Evolutionary conservation across 2,113 vertebrate species (phyloP).

Genomic region (Chitala chitala): DNA sequence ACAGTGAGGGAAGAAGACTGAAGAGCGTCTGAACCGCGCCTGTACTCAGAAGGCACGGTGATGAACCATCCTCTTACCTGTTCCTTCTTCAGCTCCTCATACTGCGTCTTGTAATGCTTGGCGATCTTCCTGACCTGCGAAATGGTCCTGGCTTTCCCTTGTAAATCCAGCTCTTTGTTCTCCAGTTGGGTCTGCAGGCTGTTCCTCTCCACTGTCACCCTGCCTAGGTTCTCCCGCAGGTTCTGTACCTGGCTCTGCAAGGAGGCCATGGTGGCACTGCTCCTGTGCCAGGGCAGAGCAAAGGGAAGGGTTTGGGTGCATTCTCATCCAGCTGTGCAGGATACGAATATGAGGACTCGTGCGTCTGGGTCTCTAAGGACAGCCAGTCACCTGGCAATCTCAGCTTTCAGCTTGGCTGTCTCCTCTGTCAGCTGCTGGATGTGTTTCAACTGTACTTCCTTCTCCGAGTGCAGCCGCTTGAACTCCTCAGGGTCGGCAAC

Average conservation of each 20-base stretch:
- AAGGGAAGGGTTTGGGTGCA: neutral
- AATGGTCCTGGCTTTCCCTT: constrained; percentile 84
- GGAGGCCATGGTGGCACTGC: constrained; percentile 69
- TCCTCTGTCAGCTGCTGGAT: constrained; percentile 91
- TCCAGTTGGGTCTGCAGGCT: constrained; percentile 75
- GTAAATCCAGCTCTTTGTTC: constrained; percentile 74
- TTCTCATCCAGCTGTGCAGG: neutral
- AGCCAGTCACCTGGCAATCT: constrained; percentile 70
- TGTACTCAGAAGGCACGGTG: no score
- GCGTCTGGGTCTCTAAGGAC: neutral
- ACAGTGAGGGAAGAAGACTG: no score
- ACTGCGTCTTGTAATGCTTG: constrained; percentile 90
- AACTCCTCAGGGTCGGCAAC: constrained; percentile 90
- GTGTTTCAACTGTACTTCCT: constrained; percentile 81
- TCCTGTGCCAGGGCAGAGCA: constrained; percentile 62
- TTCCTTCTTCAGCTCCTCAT: constrained; percentile 92
- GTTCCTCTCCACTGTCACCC: constrained; percentile 73
- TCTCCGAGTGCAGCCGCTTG: constrained; percentile 84
- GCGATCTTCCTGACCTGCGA: constrained; percentile 96
- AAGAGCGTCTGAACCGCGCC: neutral
- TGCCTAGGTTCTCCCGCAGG: constrained; percentile 73
- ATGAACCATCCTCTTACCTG: constrained; percentile 73
- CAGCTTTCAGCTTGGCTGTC: constrained; percentile 73
- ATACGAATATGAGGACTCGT: neutral
- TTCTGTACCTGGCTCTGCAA: constrained; percentile 79